Evolutionary conservation across 2,113 vertebrate species (phyloP).

Genomic region (Cottus gobio): DNA sequence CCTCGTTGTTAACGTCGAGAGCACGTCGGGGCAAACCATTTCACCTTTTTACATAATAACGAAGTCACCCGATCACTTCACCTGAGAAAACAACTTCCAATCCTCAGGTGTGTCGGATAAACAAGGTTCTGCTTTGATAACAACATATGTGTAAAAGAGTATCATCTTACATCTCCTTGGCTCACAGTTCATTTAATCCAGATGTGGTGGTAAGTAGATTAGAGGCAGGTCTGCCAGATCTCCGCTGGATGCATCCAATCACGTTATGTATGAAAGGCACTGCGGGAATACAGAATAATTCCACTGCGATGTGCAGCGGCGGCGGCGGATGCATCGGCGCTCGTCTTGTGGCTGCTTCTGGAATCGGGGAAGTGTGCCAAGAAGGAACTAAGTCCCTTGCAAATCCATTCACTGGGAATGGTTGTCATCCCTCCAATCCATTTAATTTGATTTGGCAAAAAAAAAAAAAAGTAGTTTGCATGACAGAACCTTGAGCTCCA

Average conservation of each 20-base stretch:
- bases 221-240: constrained; percentile 59
- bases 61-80: constrained; percentile 12
- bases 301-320: constrained; percentile 43
- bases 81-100: constrained; percentile 30
- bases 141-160: constrained; percentile 53
- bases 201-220: constrained; percentile 71
- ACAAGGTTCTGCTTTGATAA: constrained; percentile 36
- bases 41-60: too few relatives aligned
- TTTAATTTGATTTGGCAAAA: constrained; percentile 82
- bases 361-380: constrained; percentile 63
- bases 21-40: too few relatives aligned
- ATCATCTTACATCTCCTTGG: constrained; percentile 55
- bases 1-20: neutral
- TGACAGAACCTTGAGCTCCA: constrained; percentile 71
- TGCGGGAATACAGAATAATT: constrained; percentile 51
- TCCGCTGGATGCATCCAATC: constrained; percentile 67
- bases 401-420: constrained; percentile 78
- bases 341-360: constrained; percentile 57
- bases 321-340: constrained; percentile 58
- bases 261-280: constrained; percentile 64
- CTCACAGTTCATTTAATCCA: constrained; percentile 62
- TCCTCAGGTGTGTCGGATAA: constrained; percentile 45
- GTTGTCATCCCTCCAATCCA: constrained; percentile 79
- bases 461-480: constrained; percentile 65
- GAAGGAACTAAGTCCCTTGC: constrained; percentile 72